These are phyloP conservation scores for Sporophila hypoxantha DNA, from an alignment of 2,113 vertebrate species.

Conservation along the genomic window DNA sequence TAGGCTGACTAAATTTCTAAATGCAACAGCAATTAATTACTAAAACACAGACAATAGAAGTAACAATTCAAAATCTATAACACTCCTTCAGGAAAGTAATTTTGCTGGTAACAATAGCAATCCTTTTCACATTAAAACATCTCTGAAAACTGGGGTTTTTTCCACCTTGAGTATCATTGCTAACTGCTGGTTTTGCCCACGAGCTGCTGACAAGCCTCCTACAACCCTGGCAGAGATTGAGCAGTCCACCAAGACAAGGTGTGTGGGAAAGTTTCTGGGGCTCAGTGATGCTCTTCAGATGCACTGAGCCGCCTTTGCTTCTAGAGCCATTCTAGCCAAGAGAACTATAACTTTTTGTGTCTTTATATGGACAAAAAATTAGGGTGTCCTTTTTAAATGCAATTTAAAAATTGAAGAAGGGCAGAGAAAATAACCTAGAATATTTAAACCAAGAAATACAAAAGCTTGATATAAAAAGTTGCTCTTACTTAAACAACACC, in stretches of 20 bases:
- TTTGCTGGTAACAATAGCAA: background rate
- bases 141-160: background rate
- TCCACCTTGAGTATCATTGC: rapidly evolving
- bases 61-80: background rate
- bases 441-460: background rate
- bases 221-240: background rate
- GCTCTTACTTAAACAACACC: background rate
- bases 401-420: background rate
- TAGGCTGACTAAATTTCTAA: background rate
- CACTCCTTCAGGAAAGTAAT: background rate
- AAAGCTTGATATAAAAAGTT: background rate
- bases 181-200: background rate
- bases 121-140: background rate
- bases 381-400: background rate
- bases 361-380: background rate
- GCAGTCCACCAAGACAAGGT: background rate
- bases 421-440: background rate
- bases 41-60: background rate
- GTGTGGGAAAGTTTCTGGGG: background rate
- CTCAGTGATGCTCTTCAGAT: background rate
- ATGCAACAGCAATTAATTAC: background rate
- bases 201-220: background rate
- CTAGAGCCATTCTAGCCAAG: background rate
- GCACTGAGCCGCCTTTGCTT: background rate
- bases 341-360: background rate